Base-by-base conservation (phyloP, 2,113 vertebrate genomes). In the Hystrix cristata region DNA sequence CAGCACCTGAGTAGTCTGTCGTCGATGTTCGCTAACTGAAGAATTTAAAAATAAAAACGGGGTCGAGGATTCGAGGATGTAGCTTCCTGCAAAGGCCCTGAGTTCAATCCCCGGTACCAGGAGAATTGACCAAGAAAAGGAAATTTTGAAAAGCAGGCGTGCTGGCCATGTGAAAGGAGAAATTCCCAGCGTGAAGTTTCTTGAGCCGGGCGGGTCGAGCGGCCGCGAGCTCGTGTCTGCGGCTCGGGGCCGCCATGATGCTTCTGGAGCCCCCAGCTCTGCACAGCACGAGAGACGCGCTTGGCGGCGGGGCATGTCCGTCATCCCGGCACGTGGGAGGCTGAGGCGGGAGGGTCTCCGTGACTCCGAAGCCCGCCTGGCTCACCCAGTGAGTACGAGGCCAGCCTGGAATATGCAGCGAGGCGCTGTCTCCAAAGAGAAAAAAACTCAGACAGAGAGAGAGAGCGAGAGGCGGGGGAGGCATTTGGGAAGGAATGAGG, bases 1-100 rank as follows among this genome's bases (percentile, higher is more conserved):
- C 0, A 16, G n/a, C 38, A 3, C 2, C 21, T 5, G 38, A 23
- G 5, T 11, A 0, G 4, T 25, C 23, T 13, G 21, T 11, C 2
- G 23, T 2, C 13, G 13, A 18, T n/a, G 65, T 6, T 31, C 7
- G 11, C 19, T 1, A 34, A 34, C 38, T n/a, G 34, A 34, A 27
- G 10, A 62, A 10, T 25, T 27, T 25, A 34, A n/a, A 69, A 16
- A n/a, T 69, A n/a, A 16, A 7, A 18, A 16, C 29, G 64, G 23
- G 34, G 6, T 34, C 5, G 15, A 7, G 31, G 65, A 2, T 16
- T 34, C 5, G 15, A 7, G 31, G 65, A 2, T 16, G 65, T 4
- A 69, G 65, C 6, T 16, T n/a, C 62, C 6, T 7, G 5, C 65
- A 34, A 34, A 18, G 13, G 65, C 34, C 65, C 31, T 29, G 31